Conservation (phyloP, 2,797 vertebrate genomes). For the Squalus acanthias region DNA sequence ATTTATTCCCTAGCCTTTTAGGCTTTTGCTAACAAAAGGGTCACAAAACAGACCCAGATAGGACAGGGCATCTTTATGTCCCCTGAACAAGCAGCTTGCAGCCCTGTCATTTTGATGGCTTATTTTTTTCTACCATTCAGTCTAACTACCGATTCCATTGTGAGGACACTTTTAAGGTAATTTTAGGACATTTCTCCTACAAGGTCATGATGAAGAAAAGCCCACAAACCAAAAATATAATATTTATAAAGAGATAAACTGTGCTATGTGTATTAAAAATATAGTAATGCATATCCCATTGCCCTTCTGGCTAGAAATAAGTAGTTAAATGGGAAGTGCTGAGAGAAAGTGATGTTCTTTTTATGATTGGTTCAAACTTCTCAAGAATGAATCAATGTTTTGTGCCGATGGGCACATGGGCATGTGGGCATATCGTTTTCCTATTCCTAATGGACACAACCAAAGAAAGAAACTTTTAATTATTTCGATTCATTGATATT, state of each 20-base stretch:
- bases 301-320: not conserved
- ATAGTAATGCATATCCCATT: not conserved
- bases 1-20: no score
- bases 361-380: not conserved
- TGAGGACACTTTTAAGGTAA: no score
- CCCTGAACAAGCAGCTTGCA: no score
- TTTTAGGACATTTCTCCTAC: no score
- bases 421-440: not conserved
- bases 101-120: no score
- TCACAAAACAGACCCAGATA: no score
- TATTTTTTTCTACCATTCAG: no score
- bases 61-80: no score
- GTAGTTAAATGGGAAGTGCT: not conserved
- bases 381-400: not conserved
- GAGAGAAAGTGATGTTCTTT: not conserved
- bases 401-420: not conserved
- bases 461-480: not conserved
- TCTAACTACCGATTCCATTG: no score
- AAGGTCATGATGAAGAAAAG: not conserved
- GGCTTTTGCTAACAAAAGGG: no score
- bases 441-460: not conserved
- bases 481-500: not conserved
- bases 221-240: not conserved
- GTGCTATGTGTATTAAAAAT: not conserved
- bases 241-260: not conserved